Conservation (phyloP, 1,140 invertebrate genomes). For the Drosophila navojoa region DNA sequence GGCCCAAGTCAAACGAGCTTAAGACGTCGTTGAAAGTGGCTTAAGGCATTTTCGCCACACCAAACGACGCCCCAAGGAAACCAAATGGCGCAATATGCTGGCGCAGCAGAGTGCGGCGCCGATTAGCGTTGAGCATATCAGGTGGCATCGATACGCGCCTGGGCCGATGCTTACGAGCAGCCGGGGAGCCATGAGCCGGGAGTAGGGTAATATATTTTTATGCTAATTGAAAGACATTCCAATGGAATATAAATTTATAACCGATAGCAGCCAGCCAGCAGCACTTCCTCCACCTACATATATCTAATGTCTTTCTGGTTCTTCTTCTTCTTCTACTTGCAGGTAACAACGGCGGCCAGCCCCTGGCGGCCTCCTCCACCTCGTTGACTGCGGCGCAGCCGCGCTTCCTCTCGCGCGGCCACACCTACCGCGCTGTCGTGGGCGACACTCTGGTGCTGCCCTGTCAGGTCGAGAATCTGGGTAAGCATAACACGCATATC, state of each 20-base stretch:
- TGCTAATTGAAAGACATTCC: slow-evolving; percentile 80
- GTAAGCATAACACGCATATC: slow-evolving; percentile 84
- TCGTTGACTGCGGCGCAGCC: slow-evolving; percentile 83
- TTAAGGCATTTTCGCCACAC: slow-evolving; percentile 33
- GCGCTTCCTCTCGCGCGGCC: slow-evolving; percentile 88
- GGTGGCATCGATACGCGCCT: not conserved
- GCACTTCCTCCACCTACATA: not conserved
- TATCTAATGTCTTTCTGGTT: not conserved
- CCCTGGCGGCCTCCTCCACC: slow-evolving; percentile 46
- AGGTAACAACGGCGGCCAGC: slow-evolving; percentile 68
- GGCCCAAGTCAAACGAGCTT: slow-evolving; percentile 27
- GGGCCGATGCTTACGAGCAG: slow-evolving; percentile 50
- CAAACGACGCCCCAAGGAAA: slow-evolving; percentile 39
- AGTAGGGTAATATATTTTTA: slow-evolving; percentile 66
- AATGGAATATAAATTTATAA: slow-evolving; percentile 43
- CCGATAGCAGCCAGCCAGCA: not conserved
- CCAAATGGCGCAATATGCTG: slow-evolving; percentile 15
- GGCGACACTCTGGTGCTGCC: slow-evolving; percentile 90
- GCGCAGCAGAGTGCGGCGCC: not conserved
- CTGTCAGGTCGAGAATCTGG: slow-evolving; percentile 90
- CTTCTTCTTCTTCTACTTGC: slow-evolving; percentile 13
- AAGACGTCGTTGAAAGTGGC: slow-evolving; percentile 35
- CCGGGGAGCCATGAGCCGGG: slow-evolving; percentile 50
- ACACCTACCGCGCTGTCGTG: slow-evolving; percentile 89
- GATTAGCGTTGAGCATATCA: not conserved